phyloP scores from a whole-genome alignment of 2,797 vertebrate species.

The Acrocephalus scirpaceus region DNA sequence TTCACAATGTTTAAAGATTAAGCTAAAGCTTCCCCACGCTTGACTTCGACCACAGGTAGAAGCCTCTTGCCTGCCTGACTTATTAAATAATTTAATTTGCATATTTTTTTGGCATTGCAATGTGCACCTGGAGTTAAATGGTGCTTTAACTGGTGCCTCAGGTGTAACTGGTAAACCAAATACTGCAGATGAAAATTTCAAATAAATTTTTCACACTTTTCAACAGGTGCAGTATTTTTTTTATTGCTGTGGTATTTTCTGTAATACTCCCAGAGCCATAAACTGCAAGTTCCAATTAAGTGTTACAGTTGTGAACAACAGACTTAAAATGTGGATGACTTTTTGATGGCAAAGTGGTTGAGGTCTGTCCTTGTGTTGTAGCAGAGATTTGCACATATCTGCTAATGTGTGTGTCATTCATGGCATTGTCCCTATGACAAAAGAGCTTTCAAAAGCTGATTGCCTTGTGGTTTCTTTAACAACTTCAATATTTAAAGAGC shows the following conservation, averaged over 20 bases:
- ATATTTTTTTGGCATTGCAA: not conserved
- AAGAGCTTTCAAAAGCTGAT: constrained; percentile 1
- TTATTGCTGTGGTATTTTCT: not conserved
- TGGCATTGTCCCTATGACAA: not conserved
- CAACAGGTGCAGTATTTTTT: not conserved
- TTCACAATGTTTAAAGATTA: not conserved
- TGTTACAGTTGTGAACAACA: not conserved
- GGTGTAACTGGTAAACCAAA: not conserved
- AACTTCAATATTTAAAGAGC: not conserved
- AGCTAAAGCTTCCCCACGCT: not conserved
- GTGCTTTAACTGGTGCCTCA: not conserved
- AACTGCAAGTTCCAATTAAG: constrained; percentile 4
- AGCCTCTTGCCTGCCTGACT: not conserved
- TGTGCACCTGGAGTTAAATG: not conserved
- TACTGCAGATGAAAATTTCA: not conserved
- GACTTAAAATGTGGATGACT: not conserved
- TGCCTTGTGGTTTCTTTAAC: constrained; percentile 17
- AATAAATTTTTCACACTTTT: not conserved
- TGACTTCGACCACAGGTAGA: not conserved
- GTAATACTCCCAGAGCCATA: not conserved
- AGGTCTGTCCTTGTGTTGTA: constrained; percentile 4
- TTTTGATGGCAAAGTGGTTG: not conserved
- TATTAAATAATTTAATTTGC: not conserved
- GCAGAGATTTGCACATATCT: not conserved
- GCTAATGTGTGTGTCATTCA: not conserved